These are phyloP conservation scores for Amblyteles armatorius DNA, from an alignment of 2,888 invertebrate genomes.

Conservation along the genomic window DNA sequence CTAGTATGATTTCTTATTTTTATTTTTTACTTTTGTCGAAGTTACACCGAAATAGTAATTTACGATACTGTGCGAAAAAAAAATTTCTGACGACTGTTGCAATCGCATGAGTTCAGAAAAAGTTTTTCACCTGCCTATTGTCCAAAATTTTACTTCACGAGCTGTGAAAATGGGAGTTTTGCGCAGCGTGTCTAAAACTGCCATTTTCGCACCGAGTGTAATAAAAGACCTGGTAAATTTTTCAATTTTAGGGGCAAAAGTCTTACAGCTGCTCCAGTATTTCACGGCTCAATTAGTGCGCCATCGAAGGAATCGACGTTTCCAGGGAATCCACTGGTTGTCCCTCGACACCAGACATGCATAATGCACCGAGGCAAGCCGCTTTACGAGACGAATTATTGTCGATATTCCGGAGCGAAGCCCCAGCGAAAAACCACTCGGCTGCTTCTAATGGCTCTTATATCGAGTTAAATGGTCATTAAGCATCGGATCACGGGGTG, in stretches of 20 bases:
- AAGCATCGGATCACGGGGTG: constrained; percentile 63
- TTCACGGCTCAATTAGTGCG: constrained; percentile 70
- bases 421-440: neutral
- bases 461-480: constrained; percentile 69
- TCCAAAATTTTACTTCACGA: no score
- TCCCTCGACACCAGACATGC: constrained; percentile 17
- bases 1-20: neutral
- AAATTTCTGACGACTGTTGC: no score
- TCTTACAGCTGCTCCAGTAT: no score
- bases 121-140: no score
- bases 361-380: neutral
- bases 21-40: neutral
- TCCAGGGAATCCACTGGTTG: neutral
- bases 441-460: constrained; percentile 47
- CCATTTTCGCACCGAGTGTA: no score
- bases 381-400: constrained; percentile 31
- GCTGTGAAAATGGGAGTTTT: no score
- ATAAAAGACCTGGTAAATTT: no score
- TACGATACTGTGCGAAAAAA: no score
- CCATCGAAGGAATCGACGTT: constrained; percentile 9
- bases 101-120: no score
- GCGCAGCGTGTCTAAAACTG: no score
- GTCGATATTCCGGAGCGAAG: constrained; percentile 6
- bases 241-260: no score
- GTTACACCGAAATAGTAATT: no score